A percentile compares a stretch with the other conserved stretches of the same genome.
These are phyloP conservation scores for Brachionus angularis DNA, from an alignment of 1,140 invertebrate genomes.

Conservation along the genomic window DNA sequence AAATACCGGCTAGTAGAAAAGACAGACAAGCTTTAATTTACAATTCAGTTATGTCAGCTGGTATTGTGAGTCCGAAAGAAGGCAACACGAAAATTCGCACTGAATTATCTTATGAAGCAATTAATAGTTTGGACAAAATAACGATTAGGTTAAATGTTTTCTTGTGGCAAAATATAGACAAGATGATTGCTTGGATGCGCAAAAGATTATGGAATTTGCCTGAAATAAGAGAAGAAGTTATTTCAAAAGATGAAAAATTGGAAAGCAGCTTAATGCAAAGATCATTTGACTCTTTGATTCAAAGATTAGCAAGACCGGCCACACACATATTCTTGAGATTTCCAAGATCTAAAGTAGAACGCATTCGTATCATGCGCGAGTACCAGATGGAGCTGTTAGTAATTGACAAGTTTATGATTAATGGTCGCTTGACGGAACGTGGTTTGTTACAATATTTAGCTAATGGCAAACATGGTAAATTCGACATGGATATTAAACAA, in stretches of 20 bases:
- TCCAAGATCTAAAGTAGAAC: not conserved
- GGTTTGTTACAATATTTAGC: slow-evolving; percentile 23
- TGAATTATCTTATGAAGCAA: not conserved
- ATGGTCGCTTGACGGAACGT: not conserved
- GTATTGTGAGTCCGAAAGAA: not conserved
- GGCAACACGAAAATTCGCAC: slow-evolving; percentile 5
- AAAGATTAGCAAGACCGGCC: slow-evolving; percentile 2
- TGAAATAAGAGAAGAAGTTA: not conserved
- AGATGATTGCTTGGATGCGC: slow-evolving; percentile 9
- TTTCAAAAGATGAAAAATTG: slow-evolving; percentile 1
- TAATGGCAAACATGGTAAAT: not conserved
- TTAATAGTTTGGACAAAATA: not conserved
- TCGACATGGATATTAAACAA: not conserved
- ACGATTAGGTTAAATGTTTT: slow-evolving; percentile 6
- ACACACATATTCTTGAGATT: slow-evolving; percentile 3
- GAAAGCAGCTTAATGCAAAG: not conserved
- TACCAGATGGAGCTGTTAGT: slow-evolving; percentile 16
- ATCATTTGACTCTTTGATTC: not conserved
- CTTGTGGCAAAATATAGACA: not conserved
- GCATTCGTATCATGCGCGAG: not conserved
- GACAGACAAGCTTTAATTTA: not conserved
- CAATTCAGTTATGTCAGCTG: not conserved
- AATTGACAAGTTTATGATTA: slow-evolving; percentile 7
- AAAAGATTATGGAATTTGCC: not conserved
- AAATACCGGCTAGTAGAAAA: not conserved